Base-by-base conservation (phyloP, 2,797 vertebrate species). In the Sebastiscus tertius region DNA sequence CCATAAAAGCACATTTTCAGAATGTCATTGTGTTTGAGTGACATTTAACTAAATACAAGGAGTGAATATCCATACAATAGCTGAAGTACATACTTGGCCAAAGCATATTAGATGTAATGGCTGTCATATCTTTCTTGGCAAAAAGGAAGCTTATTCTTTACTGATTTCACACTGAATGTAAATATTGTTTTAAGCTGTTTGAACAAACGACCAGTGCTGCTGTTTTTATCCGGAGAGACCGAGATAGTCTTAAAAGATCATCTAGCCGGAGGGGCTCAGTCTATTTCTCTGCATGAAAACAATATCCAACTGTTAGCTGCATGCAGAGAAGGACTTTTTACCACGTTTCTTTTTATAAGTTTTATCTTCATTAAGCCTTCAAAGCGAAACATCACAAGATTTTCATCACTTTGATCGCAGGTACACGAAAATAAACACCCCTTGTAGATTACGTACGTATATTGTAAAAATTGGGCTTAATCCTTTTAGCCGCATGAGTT, bases 221-320 rank as follows among this genome's bases (percentile, higher is more conserved):
- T 10, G 3, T 49, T 78, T 26, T 33, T 49, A 69, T 49, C 8
- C 46, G 8, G 16, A 27, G 18, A 73, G 52, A 64, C 18, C 4
- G 3, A 56, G 58, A 46, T 22, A 22, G n/a, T 65, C 49, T 76
- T 54, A 61, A 71, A 79, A 76, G 70, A 81, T 62, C 68, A 71
- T 52, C 36, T 69, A 46, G 70, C 86, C 77, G 18, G 66, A 87
- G 67, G 81, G 64, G 36, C 54, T 81, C 31, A 34, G 46, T 54
- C 56, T 71, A 33, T 79, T 81, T 67, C 33, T 75, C 76, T 60
- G 78, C 72, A 71, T 85, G 70, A 81, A 81, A 81, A 82, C 77
- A 77, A 68, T 64, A 81, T 79, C 84, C 75, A 81, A 58, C 84
- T 80, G 76, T 78, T 76, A 18, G 62, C 67, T 77, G 76, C 74